Evolutionary conservation across 1,140 invertebrate species (phyloP), one percentile per base, ranked within the genome.

Genomic region (Diabrotica undecimpunctata): DNA sequence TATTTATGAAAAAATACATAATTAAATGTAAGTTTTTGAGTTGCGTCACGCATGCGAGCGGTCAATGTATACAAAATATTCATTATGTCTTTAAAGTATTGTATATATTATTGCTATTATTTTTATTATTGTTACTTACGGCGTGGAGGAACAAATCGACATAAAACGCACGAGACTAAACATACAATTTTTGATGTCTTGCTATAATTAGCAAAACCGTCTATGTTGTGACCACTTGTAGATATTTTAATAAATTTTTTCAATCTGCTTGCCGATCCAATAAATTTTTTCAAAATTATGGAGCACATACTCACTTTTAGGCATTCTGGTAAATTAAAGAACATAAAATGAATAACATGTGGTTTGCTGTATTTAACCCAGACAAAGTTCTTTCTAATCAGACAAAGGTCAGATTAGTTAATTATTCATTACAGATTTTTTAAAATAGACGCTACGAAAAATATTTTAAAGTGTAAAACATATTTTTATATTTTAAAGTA

Each of bases 51-150:
- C 61, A 62, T 38, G 14, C n/a, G 61, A 36, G 62, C 54, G 62
- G 25, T 71, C 68, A 69, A 72, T 72, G 72, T 73, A 73, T 75
- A 75, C 72, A 73, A 64, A 70, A 57, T 68, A 70, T 70, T 67
- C 69, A 66, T 72, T 72, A 60, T 66, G 67, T 72, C 68, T 69
- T 73, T 71, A 72, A 70, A 62, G 67, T 73, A 73, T 72, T 75
- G 75, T 77, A 77, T 70, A 77, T 77, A 76, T 60, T 50, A 60
- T 58, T 38, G 39, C n/a, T 37, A 58, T 60, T 60, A 54, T 54
- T 54, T 25, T 54, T 62, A 61, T 62, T 54, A 65, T 72, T 69
- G 71, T 75, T 75, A 70, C 72, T 70, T 72, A 71, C 58, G 64
- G 70, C 65, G 65, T 65, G 69, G 51, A 65, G 68, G 61, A 61